Evolutionary conservation across 2,113 vertebrate genomes (phyloP), one percentile per base, ranked within the genome.

Genomic region (Bubo bubo): DNA sequence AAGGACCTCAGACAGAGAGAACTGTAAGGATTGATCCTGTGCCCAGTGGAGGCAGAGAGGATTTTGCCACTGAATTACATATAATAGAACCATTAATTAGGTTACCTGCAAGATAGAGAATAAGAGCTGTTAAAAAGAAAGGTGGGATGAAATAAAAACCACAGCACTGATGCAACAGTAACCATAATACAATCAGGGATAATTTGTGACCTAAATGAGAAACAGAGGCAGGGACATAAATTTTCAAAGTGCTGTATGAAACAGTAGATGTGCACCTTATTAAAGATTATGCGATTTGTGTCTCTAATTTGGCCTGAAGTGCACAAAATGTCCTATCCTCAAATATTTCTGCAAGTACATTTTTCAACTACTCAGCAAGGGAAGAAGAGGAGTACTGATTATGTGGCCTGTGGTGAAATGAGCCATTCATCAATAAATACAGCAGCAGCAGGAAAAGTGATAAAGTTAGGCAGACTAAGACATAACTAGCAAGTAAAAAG

Each of bases 151-250:
- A 91, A 88, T 77, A 66, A 86, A 74, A 80, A 75, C 0, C 10
- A 47, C 59, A 77, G 27, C 68, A 62, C 26, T 53, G 41, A 52
- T 75, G 23, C 77, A 90, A 71, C 72, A 67, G 68, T 43, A 92
- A 62, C 60, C n/a, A 35, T 89, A 87, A 84, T 15, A 52, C 16
- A 67, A 81, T 63, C 50, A 32, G 23, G 18, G 41, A 43, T 81
- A 84, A 95, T 89, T 84, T 88, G 84, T 89, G 84, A 94, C 35
- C 74, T 88, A 53, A 91, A 64, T 79, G 53, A 93, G 73, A 74
- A 85, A 79, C 26, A 75, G 58, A 91, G 43, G 34, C 22, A 91
- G 35, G n/a, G 24, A 71, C 24, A 50, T 82, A 68, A 56, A 67
- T 94, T 87, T 93, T 58, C 21, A 8, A 52, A 39, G 66, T 19